Base-by-base conservation (phyloP, 2,888 invertebrate species). In the Zaprionus bogoriensis region DNA sequence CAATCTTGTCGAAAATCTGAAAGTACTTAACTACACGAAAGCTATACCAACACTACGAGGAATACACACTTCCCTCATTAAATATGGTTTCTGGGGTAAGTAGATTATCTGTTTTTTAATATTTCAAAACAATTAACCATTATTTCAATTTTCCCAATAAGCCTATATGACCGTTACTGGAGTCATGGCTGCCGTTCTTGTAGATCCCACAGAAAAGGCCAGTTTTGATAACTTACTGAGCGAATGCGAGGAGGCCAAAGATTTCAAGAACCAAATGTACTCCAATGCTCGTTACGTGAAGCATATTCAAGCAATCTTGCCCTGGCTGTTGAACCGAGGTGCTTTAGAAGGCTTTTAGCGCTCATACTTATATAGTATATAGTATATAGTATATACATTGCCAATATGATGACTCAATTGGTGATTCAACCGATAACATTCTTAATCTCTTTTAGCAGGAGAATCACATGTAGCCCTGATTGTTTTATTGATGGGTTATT, bases 291-390 rank as follows among this genome's bases (percentile, higher is more conserved):
- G 89, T 14, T 90, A 87, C 64, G 62, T 73, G 0, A 77, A 76
- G 46, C 87, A 89, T 41, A 75, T 87, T 23, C 73, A 87, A 53
- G 41, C 55, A 0, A 14, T 89, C 0, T 14, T 90, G 4, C 89
- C 89, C 0, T 90, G 89, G 88, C 23, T 90, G n/a, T n/a, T n/a
- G n/a, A n/a, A n/a, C n/a, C n/a, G n/a, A n/a, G n/a, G n/a, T n/a
- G n/a, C n/a, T n/a, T n/a, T n/a, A 7, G 10, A 27, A 27, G 2
- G 2, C 6, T 9, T 27, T 27, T 10, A 23, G 23, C 10, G 10
- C 10, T 27, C 9, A 23, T 4, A 6, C 23, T 23, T 23, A 23
- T 23, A 23, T 23, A 23, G 6, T 23, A 23, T 4, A 23, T 23
- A n/a, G n/a, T n/a, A n/a, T n/a, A n/a, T n/a, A n/a, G n/a, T n/a